Conservation (phyloP, 2,797 vertebrate genomes). For the Leucoraja ocellata region DNA sequence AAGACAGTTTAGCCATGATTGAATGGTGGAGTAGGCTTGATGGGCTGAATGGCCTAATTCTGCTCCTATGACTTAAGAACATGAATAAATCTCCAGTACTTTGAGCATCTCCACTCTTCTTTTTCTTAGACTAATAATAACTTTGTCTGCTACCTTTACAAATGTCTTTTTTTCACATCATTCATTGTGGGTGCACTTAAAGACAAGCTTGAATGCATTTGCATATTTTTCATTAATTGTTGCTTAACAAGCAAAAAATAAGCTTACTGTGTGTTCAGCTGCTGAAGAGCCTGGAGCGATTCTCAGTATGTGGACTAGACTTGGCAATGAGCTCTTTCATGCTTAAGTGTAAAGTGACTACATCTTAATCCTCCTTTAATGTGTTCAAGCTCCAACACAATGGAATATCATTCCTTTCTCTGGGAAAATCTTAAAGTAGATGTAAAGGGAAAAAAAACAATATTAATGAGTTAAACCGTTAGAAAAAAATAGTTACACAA, state of each 20-base stretch:
- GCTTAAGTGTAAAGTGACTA: neutral
- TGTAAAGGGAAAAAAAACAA: neutral
- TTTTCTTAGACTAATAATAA: neutral
- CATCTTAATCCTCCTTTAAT: neutral
- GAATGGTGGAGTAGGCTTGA: no score
- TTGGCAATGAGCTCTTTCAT: neutral
- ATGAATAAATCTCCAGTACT: neutral
- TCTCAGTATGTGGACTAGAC: neutral
- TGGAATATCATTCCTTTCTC: neutral
- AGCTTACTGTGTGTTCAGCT: neutral
- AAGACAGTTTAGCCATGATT: no score
- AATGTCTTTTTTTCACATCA: neutral
- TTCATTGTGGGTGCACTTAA: neutral
- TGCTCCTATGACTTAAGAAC: no score
- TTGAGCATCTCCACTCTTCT: neutral
- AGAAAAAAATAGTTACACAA: neutral
- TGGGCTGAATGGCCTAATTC: no score
- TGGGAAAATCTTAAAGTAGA: neutral
- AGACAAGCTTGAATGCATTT: neutral
- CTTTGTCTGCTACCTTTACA: neutral
- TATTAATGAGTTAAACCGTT: neutral
- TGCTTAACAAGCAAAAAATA: neutral
- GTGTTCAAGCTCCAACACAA: no score
- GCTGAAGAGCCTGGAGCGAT: neutral
- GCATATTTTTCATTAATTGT: constrained; percentile 13